Base-by-base conservation (phyloP, 2,797 vertebrate genomes). In the Ptychobarbus kaznakovi region DNA sequence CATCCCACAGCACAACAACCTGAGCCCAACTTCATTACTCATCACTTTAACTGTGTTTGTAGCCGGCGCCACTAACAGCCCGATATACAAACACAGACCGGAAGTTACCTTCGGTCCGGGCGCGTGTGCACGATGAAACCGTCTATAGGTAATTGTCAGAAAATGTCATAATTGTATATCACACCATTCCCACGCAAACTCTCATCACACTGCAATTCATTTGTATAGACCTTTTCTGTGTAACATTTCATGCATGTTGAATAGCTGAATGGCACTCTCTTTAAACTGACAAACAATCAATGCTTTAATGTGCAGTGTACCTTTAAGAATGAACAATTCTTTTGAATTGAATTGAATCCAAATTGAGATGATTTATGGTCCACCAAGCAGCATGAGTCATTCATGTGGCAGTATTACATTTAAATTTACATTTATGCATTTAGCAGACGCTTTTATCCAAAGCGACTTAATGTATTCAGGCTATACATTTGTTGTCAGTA, bases 321-420 rank as follows among this genome's bases (percentile, higher is more conserved):
- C 78, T 66, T 80, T 15, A 80, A 80, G 9, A 77, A 58, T 58
- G 58, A 79, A 20, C 15, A 49, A n/a, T n/a, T n/a, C n/a, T n/a
- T n/a, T n/a, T n/a, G n/a, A n/a, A n/a, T n/a, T n/a, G n/a, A n/a
- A n/a, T n/a, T n/a, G n/a, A n/a, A n/a, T n/a, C n/a, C n/a, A n/a
- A n/a, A n/a, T n/a, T n/a, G 16, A 65, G 46, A 66, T 46, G 7
- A 46, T 32, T 22, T 32, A 46, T 28, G n/a, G 4, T 79, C 10
- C 58, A 73, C n/a, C 70, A 28, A 65, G 40, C 40, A 51, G 25
- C 1, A 66, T 8, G 42, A 49, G 61, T 51, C 46, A 53, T 69
- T 81, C 32, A 18, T 1, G n/a, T 18, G 8, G 8, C 44, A 80
- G 6, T 13, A 69, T 32, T 32, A 32, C 32, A 32, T 32, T 32